Conservation (phyloP, 2,797 vertebrate genomes). For the Sylvilagus floridanus region DNA sequence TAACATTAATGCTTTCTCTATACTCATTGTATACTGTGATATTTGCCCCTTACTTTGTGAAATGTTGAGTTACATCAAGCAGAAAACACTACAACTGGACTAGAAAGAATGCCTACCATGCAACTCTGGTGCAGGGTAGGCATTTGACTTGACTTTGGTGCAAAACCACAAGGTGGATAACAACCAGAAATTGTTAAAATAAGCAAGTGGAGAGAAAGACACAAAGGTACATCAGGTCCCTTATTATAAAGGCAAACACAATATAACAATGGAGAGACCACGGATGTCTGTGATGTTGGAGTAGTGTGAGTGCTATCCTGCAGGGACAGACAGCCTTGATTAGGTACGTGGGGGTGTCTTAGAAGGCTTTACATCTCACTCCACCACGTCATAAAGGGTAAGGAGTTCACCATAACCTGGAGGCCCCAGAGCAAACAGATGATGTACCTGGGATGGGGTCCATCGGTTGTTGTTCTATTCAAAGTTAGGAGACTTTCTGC, state of each 20-base stretch:
- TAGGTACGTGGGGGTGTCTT: neutral
- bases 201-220: neutral
- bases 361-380: neutral
- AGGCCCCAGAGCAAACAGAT: neutral
- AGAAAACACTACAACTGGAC: neutral
- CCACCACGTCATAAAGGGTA: neutral
- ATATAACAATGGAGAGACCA: rapidly evolving
- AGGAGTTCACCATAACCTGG: neutral
- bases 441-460: neutral
- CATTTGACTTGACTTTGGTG: neutral
- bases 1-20: no score
- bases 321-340: neutral
- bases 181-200: neutral
- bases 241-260: neutral
- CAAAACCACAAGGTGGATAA: neutral
- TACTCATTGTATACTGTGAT: no score
- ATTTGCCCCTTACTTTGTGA: neutral
- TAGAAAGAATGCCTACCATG: neutral
- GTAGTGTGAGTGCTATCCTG: rapidly evolving
- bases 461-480: neutral
- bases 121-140: neutral
- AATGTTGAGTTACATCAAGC: neutral
- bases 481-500: neutral
- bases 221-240: rapidly evolving
- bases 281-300: rapidly evolving